Percentiles rank a stretch among this genome's conserved stretches.
These are phyloP conservation scores for Ips nitidus DNA, from an alignment of 1,140 invertebrate genomes.

Conservation along the genomic window DNA sequence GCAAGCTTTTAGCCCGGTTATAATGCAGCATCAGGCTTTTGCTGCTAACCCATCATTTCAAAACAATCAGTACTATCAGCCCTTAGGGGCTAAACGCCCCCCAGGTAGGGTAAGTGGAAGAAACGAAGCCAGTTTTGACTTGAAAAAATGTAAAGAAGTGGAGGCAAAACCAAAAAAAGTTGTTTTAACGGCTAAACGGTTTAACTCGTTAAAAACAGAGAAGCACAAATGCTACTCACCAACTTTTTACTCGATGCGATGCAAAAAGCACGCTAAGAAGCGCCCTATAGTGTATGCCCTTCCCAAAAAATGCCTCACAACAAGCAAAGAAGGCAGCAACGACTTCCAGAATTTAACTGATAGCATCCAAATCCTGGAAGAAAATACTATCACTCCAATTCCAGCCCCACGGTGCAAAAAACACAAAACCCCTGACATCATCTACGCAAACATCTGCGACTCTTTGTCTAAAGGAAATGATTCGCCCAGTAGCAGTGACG, in stretches of 20 bases:
- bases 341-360: constrained; percentile 46
- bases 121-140: constrained; percentile 37
- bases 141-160: constrained; percentile 40
- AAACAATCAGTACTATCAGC: constrained; percentile 32
- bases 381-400: constrained; percentile 41
- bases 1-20: not conserved
- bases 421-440: constrained; percentile 41
- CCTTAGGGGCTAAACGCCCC: not conserved
- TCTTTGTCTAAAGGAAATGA: constrained; percentile 22
- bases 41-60: constrained; percentile 12
- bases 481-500: constrained; percentile 36
- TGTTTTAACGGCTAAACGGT: constrained; percentile 39
- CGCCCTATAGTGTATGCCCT: constrained; percentile 48
- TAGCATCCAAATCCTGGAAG: constrained; percentile 49
- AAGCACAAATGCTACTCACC: constrained; percentile 52
- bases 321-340: constrained; percentile 4
- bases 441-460: constrained; percentile 45
- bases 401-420: constrained; percentile 49
- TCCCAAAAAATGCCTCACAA: constrained; percentile 41
- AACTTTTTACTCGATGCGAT: constrained; percentile 51
- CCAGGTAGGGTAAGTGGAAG: constrained; percentile 35
- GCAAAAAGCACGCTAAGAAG: constrained; percentile 51
- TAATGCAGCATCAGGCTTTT: not conserved
- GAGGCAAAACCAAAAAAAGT: constrained; percentile 23
- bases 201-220: constrained; percentile 48